Base-by-base conservation (phyloP, 2,888 invertebrate genomes). In the Actias luna region DNA sequence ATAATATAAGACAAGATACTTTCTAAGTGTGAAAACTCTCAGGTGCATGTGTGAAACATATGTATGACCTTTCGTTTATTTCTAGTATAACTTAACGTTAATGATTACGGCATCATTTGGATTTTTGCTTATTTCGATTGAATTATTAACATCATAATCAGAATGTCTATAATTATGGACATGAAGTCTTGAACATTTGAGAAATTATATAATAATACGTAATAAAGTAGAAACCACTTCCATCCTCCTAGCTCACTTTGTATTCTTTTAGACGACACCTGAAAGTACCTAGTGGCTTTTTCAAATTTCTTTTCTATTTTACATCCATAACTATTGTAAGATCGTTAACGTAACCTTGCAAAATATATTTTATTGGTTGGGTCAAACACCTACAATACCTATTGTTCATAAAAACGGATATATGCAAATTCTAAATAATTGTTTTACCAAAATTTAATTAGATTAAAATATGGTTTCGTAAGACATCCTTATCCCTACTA, bases 231-330 rank as follows among this genome's bases (percentile, higher is more conserved):
- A 72, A 76, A 76, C 75, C 76, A 79, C 82, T 75, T 82, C 10
- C 82, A 80, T 72, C 82, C 80, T 83, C 82, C 84, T 83, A 79
- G 83, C 85, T 85, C 83, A 87, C 88, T 90, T 89, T 88, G 89
- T 90, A 89, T 88, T 88, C 88, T 78, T 79, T 79, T 79, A 87
- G 84, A 87, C 85, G 77, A 84, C 88, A 88, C 88, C 88, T 88
- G 88, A 76, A 77, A 84, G 79, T 76, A 50, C 12, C 22, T 50
- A 80, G 84, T 85, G 79, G 84, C 83, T 87, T 87, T 79, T 83
- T 75, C 79, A 82, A 84, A 82, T 83, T 75, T 82, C 78, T 79
- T 81, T 77, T 72, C 80, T 79, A 72, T 82, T 80, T 84, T 79
- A 80, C 80, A 83, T 79, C 74, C 67, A 65, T 69, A 70, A 74